Conservation (phyloP, 64 coral and sea anemone genomes). For the Porites lutea region DNA sequence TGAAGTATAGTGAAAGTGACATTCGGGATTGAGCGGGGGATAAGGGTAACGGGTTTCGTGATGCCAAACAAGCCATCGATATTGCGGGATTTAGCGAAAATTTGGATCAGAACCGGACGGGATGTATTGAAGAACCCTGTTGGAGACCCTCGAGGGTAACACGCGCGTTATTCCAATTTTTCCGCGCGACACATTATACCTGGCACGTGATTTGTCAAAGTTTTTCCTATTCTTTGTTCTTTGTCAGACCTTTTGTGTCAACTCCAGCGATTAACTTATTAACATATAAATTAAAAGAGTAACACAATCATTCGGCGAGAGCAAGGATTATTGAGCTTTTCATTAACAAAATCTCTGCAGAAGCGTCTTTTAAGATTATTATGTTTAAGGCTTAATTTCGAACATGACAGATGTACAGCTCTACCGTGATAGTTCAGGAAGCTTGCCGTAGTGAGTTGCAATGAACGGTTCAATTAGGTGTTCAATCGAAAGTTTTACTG, state of each 20-base stretch:
- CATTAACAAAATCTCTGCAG: not conserved
- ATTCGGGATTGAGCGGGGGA: too few relatives aligned
- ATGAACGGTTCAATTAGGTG: not conserved
- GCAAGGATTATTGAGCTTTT: not conserved
- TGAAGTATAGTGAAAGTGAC: too few relatives aligned
- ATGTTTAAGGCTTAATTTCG: conserved; percentile 7
- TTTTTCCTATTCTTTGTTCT: not conserved
- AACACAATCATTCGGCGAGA: conserved; percentile 31
- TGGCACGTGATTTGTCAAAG: too few relatives aligned
- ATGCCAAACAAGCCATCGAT: not conserved
- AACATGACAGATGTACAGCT: conserved; percentile 89
- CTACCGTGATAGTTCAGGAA: conserved; percentile 65
- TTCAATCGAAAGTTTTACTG: not conserved
- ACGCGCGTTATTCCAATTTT: not conserved
- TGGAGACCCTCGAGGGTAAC: not conserved
- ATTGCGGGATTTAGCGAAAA: not conserved
- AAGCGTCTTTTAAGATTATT: conserved; percentile 5
- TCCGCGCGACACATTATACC: not conserved
- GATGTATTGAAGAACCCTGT: not conserved
- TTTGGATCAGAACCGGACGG: too few relatives aligned
- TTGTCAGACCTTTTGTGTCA: not conserved
- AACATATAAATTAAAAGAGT: conserved; percentile 24
- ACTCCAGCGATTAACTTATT: conserved; percentile 16
- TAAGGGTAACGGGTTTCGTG: too few relatives aligned
- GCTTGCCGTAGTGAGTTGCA: conserved; percentile 79